Base-by-base conservation (phyloP, 1,140 invertebrate genomes). In the Papilio helenus region DNA sequence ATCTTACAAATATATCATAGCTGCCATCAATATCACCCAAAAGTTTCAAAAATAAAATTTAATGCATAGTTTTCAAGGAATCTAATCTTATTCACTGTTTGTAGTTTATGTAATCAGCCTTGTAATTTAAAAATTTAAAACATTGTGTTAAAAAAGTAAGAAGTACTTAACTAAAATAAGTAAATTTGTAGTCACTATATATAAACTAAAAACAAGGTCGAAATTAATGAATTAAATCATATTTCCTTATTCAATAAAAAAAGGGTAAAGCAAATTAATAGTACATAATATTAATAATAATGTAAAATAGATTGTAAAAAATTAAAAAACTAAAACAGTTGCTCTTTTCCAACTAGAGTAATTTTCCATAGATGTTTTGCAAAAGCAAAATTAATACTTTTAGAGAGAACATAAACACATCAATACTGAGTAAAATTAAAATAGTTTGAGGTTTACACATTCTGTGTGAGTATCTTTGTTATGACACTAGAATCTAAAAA, bases 61-160 rank as follows among this genome's bases (percentile, higher is more conserved):
- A 16, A 29, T 7, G 18, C 26, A 29, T 29, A 29, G 39, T 74
- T 74, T 44, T 72, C 39, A 72, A 72, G 71, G 1, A 72, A 42
- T 44, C 34, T n/a, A 8, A 72, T 71, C 20, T 23, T 20, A 23
- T 23, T 61, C 9, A 61, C 10, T 61, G 55, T 20, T 20, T 20
- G 5, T 9, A 58, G 55, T 92, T 87, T 92, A 93, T 89, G 91
- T 79, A 83, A 86, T 93, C 91, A 93, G 91, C 90, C 91, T 93
- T 91, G 88, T 86, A 88, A 90, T 88, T 87, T 89, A 84, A 78
- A 84, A 65, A 84, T 79, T 44, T 79, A 83, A 79, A 84, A 79
- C 65, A 77, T 76, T 77, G 44, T 58, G 55, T 29, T 76, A 51
- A 68, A 79, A 78, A 68, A 81, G 58, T 78, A 61, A 72, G 18